Conservation (phyloP, 2,113 vertebrate genomes). For the Perca flavescens region DNA sequence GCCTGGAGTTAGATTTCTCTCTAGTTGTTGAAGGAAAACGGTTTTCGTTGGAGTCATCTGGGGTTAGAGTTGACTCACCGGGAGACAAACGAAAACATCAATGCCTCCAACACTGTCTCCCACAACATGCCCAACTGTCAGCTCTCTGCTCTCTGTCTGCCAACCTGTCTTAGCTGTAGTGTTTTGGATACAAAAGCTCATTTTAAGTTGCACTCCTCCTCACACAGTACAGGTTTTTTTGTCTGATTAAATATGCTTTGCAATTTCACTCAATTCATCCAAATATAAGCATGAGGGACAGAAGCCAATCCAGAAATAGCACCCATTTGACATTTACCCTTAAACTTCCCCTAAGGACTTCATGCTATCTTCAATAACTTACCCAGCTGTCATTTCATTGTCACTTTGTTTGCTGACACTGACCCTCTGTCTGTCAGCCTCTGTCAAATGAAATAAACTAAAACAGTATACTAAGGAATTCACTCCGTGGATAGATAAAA, state of each 20-base stretch:
- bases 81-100: slow-evolving; percentile 50
- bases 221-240: not conserved
- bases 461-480: slow-evolving; percentile 1
- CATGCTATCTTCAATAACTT: slow-evolving; percentile 38
- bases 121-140: slow-evolving; percentile 53
- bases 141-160: slow-evolving; percentile 36
- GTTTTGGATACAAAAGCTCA: slow-evolving; percentile 18
- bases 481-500: slow-evolving; percentile 19
- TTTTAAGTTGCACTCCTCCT: not conserved
- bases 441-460: slow-evolving; percentile 37
- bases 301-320: slow-evolving; percentile 35
- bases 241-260: not conserved
- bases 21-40: slow-evolving; percentile 33
- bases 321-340: slow-evolving; percentile 42
- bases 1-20: slow-evolving; percentile 53
- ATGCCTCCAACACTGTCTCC: slow-evolving; percentile 53
- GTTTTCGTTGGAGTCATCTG: slow-evolving; percentile 50
- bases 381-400: slow-evolving; percentile 60
- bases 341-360: slow-evolving; percentile 19
- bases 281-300: not conserved
- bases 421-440: slow-evolving; percentile 53
- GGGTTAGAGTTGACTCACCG: slow-evolving; percentile 60
- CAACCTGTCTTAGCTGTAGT: not conserved
- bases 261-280: not conserved
- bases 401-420: slow-evolving; percentile 58